Evolutionary conservation across 2,113 vertebrate genomes (phyloP), one percentile per base, ranked within the genome.

Genomic region (Gila orcuttii): DNA sequence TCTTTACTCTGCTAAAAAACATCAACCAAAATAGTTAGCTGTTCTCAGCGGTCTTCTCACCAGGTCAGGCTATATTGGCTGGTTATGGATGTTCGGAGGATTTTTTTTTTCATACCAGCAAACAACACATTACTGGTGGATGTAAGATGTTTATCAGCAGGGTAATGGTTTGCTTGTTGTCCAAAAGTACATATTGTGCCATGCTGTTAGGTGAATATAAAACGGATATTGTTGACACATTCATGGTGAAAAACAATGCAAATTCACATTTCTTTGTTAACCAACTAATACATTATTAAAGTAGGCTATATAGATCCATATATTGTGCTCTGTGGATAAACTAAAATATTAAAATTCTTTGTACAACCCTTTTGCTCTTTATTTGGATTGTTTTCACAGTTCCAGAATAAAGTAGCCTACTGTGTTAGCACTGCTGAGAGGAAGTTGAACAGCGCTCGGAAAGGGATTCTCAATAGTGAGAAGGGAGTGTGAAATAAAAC

Each of bases 341-440:
- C 64, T 68, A 3, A 66, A 8, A 7, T 17, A 31, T 66, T 15
- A 31, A 12, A 66, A 33, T 33, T 15, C 8, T 42, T 39, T 39
- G 0, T 10, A 23, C 31, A 39, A 23, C 57, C 31, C 12, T 0
- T 39, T 71, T 39, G 3, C 9, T 10, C 13, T 68, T 2, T 69
- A 39, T 21, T 36, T 69, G 19, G 66, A 69, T 62, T 64, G 50
- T 36, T 21, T 69, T 71, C 68, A 71, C 68, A 71, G 68, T 39
- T 42, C 36, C 33, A n/a, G 19, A 71, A 36, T 69, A 39, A 17
- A 69, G n/a, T n/a, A n/a, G n/a, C n/a, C n/a, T n/a, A n/a, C n/a
- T 69, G 9, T 39, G 55, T 59, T 3, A 69, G 68, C 15, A 69
- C 0, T 23, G 33, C 68, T 2, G 6, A 23, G 15, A 39, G 33